These are phyloP conservation scores for Cuculus canorus DNA, from an alignment of 2,797 vertebrate genomes.

Conservation along the genomic window DNA sequence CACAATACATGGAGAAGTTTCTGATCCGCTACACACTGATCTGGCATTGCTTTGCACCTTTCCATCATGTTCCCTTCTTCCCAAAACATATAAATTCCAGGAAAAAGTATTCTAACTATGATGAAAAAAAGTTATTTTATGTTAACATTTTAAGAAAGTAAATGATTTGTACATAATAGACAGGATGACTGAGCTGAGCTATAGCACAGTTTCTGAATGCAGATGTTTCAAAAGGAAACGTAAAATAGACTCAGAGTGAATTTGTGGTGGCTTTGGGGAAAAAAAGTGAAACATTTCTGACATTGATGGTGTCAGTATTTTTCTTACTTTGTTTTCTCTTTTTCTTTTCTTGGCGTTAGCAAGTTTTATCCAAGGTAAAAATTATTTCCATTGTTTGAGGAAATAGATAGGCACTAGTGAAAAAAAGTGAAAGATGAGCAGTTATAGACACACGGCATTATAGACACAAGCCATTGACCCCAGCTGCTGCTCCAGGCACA, in stretches of 20 bases:
- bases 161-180: slow-evolving; percentile 19
- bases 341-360: neutral
- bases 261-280: neutral
- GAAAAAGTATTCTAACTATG: neutral
- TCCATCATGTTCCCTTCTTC: neutral
- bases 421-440: neutral
- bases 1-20: neutral
- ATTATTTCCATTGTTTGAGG: neutral
- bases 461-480: fast-evolving
- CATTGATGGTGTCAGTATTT: neutral
- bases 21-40: neutral
- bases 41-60: neutral
- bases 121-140: neutral
- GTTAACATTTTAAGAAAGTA: neutral
- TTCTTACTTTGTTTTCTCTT: neutral
- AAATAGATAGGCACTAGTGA: neutral
- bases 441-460: neutral
- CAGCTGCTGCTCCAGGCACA: neutral
- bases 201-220: neutral
- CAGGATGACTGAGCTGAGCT: slow-evolving; percentile 23
- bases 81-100: neutral
- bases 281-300: slow-evolving; percentile 6
- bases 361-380: slow-evolving; percentile 17
- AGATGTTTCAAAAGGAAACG: neutral
- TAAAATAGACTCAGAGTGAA: neutral